phyloP scores from a whole-genome alignment of 2,888 invertebrate genomes.

The Caenorhabditis virilis region DNA sequence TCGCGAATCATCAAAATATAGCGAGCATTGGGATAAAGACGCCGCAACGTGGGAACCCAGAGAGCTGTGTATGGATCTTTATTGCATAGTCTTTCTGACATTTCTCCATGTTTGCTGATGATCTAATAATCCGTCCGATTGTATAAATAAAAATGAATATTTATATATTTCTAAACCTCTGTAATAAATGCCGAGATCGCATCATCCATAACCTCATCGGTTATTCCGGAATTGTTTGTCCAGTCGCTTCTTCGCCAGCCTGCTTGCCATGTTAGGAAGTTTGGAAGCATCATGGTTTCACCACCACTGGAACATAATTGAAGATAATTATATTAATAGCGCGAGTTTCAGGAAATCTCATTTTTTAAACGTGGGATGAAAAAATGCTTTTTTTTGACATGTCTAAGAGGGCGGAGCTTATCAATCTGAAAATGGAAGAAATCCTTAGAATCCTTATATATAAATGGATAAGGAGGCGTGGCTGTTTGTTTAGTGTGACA shows the following conservation, averaged over 20 bases:
- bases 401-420: too few species aligned
- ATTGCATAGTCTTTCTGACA: constrained; percentile 87
- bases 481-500: too few species aligned
- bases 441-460: too few species aligned
- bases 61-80: constrained; percentile 96
- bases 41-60: constrained; percentile 89
- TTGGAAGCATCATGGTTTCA: constrained; percentile 82
- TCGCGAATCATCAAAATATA: constrained; percentile 87
- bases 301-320: constrained; percentile 35
- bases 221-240: constrained; percentile 88
- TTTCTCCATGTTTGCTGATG: constrained; percentile 90
- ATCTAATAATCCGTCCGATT: constrained; percentile 42
- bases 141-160: not conserved
- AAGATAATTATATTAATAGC: too few species aligned
- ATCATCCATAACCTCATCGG: constrained; percentile 86
- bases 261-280: constrained; percentile 79
- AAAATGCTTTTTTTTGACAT: too few species aligned
- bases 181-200: constrained; percentile 90
- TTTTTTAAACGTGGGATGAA: too few species aligned
- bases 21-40: constrained; percentile 92
- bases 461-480: too few species aligned
- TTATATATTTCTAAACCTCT: constrained; percentile 22
- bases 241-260: constrained; percentile 84
- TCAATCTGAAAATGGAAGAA: too few species aligned
- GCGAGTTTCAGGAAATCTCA: too few species aligned